These are phyloP conservation scores for Triops longicaudatus DNA, from an alignment of 1,140 invertebrate genomes.

Conservation along the genomic window DNA sequence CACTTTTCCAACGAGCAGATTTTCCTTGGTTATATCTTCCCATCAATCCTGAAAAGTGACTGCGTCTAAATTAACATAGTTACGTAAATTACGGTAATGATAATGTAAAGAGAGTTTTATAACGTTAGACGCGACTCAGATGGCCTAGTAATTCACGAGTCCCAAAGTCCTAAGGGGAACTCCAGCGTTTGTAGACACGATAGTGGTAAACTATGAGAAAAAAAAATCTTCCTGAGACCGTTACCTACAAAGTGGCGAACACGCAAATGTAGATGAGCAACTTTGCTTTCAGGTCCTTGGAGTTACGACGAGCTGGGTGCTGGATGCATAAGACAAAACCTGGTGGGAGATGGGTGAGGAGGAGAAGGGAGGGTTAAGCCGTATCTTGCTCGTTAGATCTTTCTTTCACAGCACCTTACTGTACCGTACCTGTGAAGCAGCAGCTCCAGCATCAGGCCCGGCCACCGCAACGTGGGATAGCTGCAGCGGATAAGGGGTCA, in stretches of 20 bases:
- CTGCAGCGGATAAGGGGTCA: not conserved
- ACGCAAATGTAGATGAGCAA: slow-evolving; percentile 5
- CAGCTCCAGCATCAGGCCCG: not conserved
- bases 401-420: not conserved
- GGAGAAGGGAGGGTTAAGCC: not conserved
- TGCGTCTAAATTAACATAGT: too few relatives aligned
- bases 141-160: not conserved
- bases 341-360: not conserved
- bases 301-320: not conserved
- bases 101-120: not conserved
- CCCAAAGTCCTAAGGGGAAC: not conserved
- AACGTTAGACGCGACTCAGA: not conserved
- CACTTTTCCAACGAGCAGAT: not conserved
- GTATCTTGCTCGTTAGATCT: not conserved
- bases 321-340: not conserved
- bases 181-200: not conserved
- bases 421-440: not conserved
- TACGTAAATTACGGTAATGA: not conserved
- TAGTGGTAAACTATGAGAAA: not conserved
- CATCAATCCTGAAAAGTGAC: not conserved
- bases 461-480: not conserved
- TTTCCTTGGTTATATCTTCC: not conserved
- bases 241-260: not conserved
- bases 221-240: not conserved
- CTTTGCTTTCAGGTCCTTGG: not conserved